Conservation (phyloP, 2,113 vertebrate genomes). For the Hystrix cristata region DNA sequence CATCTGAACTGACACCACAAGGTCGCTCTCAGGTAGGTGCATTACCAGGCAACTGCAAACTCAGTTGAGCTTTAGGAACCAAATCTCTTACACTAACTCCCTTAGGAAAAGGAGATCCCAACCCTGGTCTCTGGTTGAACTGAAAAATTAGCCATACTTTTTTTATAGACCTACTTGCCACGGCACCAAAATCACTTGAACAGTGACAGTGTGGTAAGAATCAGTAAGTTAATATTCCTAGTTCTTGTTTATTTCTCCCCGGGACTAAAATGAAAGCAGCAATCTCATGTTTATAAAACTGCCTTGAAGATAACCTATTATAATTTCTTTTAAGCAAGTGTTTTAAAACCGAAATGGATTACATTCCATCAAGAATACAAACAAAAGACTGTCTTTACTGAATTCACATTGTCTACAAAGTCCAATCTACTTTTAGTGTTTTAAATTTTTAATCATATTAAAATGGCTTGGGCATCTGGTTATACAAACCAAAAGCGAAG, state of each 20-base stretch:
- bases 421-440: slow-evolving; percentile 41
- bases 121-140: background rate
- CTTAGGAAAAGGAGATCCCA: background rate
- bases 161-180: background rate
- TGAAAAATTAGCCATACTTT: background rate
- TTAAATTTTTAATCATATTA: slow-evolving; percentile 49
- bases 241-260: background rate
- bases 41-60: background rate
- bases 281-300: background rate
- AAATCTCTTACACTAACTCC: background rate
- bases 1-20: background rate
- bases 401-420: background rate
- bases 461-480: slow-evolving; percentile 40
- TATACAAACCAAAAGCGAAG: slow-evolving; percentile 60
- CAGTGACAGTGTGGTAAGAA: background rate
- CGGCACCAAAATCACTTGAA: background rate
- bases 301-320: background rate
- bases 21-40: background rate
- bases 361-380: background rate
- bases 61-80: background rate
- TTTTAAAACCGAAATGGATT: slow-evolving; percentile 6
- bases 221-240: background rate
- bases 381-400: background rate
- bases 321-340: background rate
- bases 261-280: background rate